phyloP scores from a whole-genome alignment of 2,113 vertebrate species.

The Megaleporinus macrocephalus region DNA sequence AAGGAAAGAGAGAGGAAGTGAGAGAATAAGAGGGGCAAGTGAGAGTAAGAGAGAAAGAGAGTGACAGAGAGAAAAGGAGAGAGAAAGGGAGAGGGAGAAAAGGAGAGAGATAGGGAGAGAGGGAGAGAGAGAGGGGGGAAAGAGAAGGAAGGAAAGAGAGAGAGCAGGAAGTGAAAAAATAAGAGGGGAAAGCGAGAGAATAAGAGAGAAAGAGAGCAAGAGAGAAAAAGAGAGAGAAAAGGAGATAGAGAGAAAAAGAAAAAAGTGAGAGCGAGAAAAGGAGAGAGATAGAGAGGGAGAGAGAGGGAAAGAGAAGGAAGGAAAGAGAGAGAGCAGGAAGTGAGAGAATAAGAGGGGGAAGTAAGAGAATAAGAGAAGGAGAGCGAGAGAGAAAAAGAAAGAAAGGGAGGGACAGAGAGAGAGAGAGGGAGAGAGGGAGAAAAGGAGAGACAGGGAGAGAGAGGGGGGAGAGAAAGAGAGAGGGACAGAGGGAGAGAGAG shows the following conservation, averaged over 20 bases:
- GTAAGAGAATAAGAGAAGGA: too few species aligned
- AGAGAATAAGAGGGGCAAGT: too few species aligned
- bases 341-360: too few species aligned
- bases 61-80: neutral
- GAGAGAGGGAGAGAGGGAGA: neutral
- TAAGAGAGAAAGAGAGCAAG: neutral
- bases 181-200: too few species aligned
- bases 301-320: neutral
- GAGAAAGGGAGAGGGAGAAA: neutral
- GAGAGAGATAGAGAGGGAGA: neutral
- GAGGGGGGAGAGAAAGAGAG: neutral
- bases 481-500: neutral
- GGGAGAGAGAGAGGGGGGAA: neutral
- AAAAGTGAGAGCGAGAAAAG: too few species aligned
- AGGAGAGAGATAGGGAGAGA: neutral
- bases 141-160: neutral
- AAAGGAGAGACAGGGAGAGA: neutral
- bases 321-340: neutral
- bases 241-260: neutral
- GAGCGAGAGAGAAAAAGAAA: neutral
- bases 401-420: neutral
- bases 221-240: neutral
- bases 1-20: neutral
- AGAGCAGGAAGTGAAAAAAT: too few species aligned
- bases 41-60: neutral